Evolutionary conservation across 2,888 invertebrate species (phyloP).

Genomic region (Lasioglossum calceatum): DNA sequence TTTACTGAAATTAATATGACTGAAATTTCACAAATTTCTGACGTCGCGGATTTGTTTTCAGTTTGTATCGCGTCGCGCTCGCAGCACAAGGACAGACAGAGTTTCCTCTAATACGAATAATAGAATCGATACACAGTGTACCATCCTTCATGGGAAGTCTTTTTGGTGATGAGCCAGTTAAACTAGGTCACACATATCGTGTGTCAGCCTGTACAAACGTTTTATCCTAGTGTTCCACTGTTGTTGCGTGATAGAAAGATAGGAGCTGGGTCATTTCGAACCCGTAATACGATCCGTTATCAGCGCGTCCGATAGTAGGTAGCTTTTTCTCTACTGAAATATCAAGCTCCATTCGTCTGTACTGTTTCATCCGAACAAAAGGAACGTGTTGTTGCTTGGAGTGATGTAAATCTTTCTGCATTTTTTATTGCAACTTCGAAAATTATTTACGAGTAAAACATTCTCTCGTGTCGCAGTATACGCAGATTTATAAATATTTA

Average conservation of each 20-base stretch:
- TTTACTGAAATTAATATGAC: neutral
- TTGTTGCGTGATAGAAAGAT: constrained; percentile 3
- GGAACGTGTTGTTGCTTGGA: neutral
- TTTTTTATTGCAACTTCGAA: neutral
- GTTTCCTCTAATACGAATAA: neutral
- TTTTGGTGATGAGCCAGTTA: neutral
- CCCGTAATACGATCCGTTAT: neutral
- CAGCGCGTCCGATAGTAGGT: neutral
- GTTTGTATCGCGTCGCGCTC: neutral
- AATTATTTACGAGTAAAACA: too few species aligned
- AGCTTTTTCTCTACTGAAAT: neutral
- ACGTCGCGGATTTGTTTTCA: neutral
- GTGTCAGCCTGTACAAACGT: neutral
- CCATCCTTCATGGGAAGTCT: neutral
- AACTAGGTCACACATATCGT: neutral
- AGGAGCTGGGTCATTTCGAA: neutral
- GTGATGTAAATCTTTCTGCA: too few species aligned
- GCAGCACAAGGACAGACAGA: neutral
- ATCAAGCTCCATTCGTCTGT: neutral
- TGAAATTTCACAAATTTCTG: neutral
- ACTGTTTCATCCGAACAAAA: neutral
- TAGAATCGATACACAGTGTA: neutral
- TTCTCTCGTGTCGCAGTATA: neutral
- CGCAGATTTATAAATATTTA: neutral
- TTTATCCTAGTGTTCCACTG: neutral